phyloP scores from a whole-genome alignment of 2,888 invertebrate genomes.

The Heliconius cydno region DNA sequence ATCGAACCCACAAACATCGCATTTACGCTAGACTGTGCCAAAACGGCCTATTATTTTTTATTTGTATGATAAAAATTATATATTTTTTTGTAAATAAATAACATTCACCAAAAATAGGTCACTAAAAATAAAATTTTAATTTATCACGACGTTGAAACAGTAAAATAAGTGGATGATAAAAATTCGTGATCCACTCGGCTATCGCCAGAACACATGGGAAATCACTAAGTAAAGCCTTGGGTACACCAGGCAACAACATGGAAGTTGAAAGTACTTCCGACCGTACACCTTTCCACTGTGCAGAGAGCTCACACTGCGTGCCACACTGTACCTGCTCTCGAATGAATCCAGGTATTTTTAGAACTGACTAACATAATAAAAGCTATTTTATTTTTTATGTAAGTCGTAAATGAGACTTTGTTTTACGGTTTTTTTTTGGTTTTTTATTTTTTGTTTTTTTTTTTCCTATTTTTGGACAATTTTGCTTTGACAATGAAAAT shows the following conservation, averaged over 20 bases:
- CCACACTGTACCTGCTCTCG: constrained; percentile 26
- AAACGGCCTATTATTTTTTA: too few relatives aligned
- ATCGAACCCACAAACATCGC: too few relatives aligned
- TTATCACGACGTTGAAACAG: constrained; percentile 38
- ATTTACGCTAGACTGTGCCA: too few relatives aligned
- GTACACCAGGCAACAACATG: constrained; percentile 10
- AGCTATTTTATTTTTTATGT: constrained; percentile 26
- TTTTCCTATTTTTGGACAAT: neutral
- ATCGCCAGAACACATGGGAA: constrained; percentile 70
- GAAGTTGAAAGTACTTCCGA: neutral
- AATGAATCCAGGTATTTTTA: constrained; percentile 38
- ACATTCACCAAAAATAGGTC: neutral
- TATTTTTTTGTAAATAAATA: neutral
- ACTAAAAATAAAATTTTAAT: constrained; percentile 39
- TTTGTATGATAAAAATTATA: neutral
- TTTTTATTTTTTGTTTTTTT: neutral
- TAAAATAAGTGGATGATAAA: constrained; percentile 57
- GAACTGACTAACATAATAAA: constrained; percentile 31
- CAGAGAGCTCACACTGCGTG: neutral
- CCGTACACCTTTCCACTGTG: constrained; percentile 12
- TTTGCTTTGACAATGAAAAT: neutral
- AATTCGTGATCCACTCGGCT: constrained; percentile 71
- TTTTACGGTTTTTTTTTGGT: neutral
- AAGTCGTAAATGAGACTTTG: neutral
- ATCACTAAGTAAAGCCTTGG: constrained; percentile 63